These are phyloP conservation scores for Acleris sparsana DNA, from an alignment of 2,888 invertebrate species.

Conservation along the genomic window DNA sequence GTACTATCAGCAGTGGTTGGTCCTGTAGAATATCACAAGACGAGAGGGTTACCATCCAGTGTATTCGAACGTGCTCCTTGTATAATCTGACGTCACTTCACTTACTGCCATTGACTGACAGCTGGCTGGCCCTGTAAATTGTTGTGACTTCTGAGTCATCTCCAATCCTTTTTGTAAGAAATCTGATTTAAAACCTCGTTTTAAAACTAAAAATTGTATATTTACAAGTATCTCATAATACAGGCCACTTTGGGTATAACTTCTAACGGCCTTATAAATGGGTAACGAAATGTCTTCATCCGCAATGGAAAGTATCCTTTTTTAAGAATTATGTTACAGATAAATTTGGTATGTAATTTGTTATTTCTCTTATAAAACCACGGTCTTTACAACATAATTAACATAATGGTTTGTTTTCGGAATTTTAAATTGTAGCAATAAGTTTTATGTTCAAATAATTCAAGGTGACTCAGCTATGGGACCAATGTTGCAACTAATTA, in stretches of 20 bases:
- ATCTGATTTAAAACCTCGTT: constrained; percentile 10
- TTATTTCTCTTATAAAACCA: background rate
- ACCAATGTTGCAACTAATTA: too few relatives aligned
- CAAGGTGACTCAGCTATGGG: too few relatives aligned
- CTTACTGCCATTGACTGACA: constrained; percentile 4
- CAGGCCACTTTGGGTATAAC: constrained; percentile 45
- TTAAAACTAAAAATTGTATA: constrained; percentile 1
- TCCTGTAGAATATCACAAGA: background rate
- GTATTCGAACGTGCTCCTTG: constrained; percentile 2
- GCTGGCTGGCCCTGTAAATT: constrained; percentile 3
- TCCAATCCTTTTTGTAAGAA: constrained; percentile 32
- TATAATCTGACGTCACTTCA: background rate
- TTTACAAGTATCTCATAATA: constrained; percentile 6
- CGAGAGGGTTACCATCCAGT: background rate
- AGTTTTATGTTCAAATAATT: too few relatives aligned
- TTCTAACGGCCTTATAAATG: constrained; percentile 68
- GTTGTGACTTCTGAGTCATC: constrained; percentile 44
- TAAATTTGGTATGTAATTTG: constrained; percentile 12
- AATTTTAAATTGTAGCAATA: too few relatives aligned
- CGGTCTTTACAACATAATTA: too few relatives aligned
- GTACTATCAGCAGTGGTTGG: background rate
- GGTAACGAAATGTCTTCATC: constrained; percentile 95
- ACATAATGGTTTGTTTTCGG: too few relatives aligned
- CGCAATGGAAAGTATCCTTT: constrained; percentile 96
- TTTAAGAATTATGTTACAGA: constrained; percentile 43